Conservation (phyloP, 1,140 invertebrate species). For the Heliconius eleuchia region DNA sequence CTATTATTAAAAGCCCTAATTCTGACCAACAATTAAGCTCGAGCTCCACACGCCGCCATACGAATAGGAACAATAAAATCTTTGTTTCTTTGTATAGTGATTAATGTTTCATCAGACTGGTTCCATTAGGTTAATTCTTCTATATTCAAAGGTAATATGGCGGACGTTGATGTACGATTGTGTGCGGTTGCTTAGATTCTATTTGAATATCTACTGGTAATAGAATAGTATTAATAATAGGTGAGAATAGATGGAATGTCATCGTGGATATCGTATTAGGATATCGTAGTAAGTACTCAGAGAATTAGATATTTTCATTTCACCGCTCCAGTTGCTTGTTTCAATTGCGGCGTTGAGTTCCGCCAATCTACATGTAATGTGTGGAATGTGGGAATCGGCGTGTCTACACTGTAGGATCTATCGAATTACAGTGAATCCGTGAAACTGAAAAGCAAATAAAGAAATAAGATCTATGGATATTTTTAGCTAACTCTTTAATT, state of each 20-base stretch:
- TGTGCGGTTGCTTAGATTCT: not conserved
- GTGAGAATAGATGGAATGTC: not conserved
- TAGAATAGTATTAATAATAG: not conserved
- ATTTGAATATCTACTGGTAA: not conserved
- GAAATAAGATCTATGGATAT: too few species aligned
- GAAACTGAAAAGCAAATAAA: too few species aligned
- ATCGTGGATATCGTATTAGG: too few species aligned
- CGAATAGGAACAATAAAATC: not conserved
- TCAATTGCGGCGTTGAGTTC: too few species aligned
- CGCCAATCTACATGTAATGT: too few species aligned
- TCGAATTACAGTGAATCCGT: too few species aligned
- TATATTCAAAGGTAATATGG: slow-evolving; percentile 9
- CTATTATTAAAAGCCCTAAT: not conserved
- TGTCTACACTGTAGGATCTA: too few species aligned
- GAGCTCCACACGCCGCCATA: not conserved
- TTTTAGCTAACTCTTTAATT: too few species aligned
- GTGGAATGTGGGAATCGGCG: too few species aligned
- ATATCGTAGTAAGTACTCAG: too few species aligned
- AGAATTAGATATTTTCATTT: too few species aligned
- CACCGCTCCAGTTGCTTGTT: too few species aligned
- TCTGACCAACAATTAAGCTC: slow-evolving; percentile 1
- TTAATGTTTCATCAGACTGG: not conserved
- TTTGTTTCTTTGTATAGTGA: slow-evolving; percentile 11
- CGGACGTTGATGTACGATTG: not conserved
- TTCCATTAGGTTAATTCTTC: slow-evolving; percentile 3